Percentiles rank a stretch among this genome's conserved stretches.
These are phyloP conservation scores for Miichthys miiuy DNA, from an alignment of 2,797 vertebrate species.

Conservation along the genomic window DNA sequence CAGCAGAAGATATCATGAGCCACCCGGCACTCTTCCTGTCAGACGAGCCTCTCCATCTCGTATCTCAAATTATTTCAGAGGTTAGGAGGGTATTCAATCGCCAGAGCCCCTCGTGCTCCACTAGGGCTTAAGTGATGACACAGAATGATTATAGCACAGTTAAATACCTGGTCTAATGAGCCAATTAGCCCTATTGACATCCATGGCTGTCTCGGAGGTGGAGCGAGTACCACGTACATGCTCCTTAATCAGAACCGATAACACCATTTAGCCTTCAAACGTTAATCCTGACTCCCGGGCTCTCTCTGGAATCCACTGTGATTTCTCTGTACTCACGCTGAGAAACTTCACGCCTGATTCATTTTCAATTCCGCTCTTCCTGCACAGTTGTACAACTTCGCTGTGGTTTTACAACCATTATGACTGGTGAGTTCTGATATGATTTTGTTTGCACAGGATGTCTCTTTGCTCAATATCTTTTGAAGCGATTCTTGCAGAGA, in stretches of 20 bases:
- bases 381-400: constrained; percentile 59
- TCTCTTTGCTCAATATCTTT: constrained; percentile 21
- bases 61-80: constrained; percentile 68
- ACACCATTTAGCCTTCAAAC: constrained; percentile 81
- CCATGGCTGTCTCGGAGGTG: constrained; percentile 82
- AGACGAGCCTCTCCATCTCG: constrained; percentile 55
- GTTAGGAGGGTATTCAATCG: constrained; percentile 73
- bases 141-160: constrained; percentile 81
- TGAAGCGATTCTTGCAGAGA: constrained; percentile 9
- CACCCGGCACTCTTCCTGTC: constrained; percentile 42
- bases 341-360: constrained; percentile 75
- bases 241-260: constrained; percentile 84
- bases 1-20: constrained; percentile 23
- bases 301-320: constrained; percentile 72
- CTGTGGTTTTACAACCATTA: constrained; percentile 64
- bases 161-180: constrained; percentile 86
- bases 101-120: constrained; percentile 72
- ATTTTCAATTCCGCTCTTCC: constrained; percentile 66
- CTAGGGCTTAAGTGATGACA: constrained; percentile 83
- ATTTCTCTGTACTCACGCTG: constrained; percentile 72
- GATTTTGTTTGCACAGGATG: constrained; percentile 36
- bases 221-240: constrained; percentile 77
- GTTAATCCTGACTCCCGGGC: constrained; percentile 78
- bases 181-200: constrained; percentile 87
- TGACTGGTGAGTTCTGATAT: constrained; percentile 64